phyloP scores from a whole-genome alignment of 2,113 vertebrate genomes.

The Sisor rabdophorus region DNA sequence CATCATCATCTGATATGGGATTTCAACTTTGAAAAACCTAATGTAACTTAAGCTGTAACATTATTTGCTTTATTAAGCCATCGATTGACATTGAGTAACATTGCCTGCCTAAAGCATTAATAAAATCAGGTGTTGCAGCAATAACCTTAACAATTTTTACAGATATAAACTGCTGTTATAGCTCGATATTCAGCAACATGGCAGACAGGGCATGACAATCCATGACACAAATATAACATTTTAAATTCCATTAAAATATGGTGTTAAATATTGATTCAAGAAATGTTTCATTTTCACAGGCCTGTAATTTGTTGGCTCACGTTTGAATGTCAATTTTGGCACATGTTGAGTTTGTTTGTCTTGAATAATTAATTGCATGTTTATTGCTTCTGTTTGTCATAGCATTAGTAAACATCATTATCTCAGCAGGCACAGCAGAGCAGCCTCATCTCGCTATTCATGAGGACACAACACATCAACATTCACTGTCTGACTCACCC shows the following conservation, averaged over 20 bases:
- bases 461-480: conserved; percentile 28
- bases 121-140: neutral
- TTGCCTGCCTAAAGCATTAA: neutral
- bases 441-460: conserved; percentile 48
- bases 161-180: neutral
- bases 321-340: conserved; percentile 12
- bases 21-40: neutral
- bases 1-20: conserved; percentile 25
- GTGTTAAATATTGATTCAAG: conserved; percentile 3
- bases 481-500: conserved; percentile 42
- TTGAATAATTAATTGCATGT: conserved; percentile 44
- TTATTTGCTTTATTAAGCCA: neutral
- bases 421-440: conserved; percentile 42
- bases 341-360: conserved; percentile 40
- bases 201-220: neutral
- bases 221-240: neutral
- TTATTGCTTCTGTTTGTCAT: conserved; percentile 45
- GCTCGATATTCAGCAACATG: neutral
- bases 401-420: conserved; percentile 52
- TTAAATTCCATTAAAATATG: neutral
- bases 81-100: too few species aligned
- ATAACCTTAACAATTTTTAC: neutral
- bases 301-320: conserved; percentile 4
- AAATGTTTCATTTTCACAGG: neutral
- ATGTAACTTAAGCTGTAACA: too few species aligned